Evolutionary conservation across 2,797 vertebrate genomes (phyloP).

Genomic region (Melanotaenia boesemani): DNA sequence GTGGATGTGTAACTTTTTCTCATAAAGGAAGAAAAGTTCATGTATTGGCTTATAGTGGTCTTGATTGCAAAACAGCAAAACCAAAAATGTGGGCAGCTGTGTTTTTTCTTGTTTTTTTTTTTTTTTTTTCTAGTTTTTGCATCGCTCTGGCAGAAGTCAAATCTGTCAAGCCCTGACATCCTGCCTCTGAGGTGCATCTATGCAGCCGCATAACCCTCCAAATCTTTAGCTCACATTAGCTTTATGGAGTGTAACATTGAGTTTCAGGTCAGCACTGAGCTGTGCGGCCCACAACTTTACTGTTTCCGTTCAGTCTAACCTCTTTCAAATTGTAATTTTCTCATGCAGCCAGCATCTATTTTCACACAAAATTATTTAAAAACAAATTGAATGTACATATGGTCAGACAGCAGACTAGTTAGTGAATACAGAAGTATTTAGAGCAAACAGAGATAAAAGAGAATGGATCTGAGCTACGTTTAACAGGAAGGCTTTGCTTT

Average conservation of each 20-base stretch:
- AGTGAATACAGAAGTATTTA: background rate
- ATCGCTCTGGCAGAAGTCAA: background rate
- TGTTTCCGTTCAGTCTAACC: constrained; percentile 4
- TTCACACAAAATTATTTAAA: background rate
- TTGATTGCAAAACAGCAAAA: background rate
- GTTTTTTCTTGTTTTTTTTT: background rate
- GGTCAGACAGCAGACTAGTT: background rate
- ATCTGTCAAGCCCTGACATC: background rate
- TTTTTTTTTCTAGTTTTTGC: background rate
- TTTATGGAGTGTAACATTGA: background rate
- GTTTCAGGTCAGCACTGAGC: background rate
- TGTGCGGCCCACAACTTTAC: background rate
- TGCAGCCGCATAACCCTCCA: background rate
- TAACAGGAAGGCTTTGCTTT: too few relatives aligned
- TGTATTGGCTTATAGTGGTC: background rate
- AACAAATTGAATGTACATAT: background rate
- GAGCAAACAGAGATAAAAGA: background rate
- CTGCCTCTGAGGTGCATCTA: background rate
- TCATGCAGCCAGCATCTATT: background rate
- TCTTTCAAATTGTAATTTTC: background rate
- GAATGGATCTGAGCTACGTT: background rate
- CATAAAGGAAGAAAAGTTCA: background rate
- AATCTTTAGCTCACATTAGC: too few relatives aligned
- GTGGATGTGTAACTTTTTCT: background rate
- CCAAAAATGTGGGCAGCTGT: background rate